Percentiles rank a stretch among this genome's conserved stretches.
These are phyloP conservation scores for Drosophila emarginata DNA, from an alignment of 2,888 invertebrate species.

Conservation along the genomic window DNA sequence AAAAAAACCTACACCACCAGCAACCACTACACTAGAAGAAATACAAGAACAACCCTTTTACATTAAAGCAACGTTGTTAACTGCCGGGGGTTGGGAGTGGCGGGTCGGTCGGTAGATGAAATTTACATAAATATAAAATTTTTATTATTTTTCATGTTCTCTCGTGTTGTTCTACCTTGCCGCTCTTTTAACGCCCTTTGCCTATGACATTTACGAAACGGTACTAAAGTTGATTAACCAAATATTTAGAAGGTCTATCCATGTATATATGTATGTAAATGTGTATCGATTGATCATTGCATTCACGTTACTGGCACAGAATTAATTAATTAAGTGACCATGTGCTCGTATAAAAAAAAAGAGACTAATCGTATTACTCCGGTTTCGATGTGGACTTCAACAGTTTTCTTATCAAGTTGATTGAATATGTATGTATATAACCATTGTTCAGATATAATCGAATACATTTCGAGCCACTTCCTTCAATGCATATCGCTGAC, in stretches of 20 bases:
- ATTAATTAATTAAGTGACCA: background rate
- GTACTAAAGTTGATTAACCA: background rate
- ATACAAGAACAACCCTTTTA: constrained; percentile 35
- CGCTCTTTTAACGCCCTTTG: constrained; percentile 41
- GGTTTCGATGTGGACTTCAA: background rate
- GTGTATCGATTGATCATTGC: background rate
- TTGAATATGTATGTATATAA: background rate
- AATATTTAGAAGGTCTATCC: background rate
- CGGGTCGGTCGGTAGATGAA: constrained; percentile 1
- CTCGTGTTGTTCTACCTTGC: constrained; percentile 30
- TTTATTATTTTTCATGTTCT: constrained; percentile 35
- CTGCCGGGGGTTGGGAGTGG: constrained; percentile 24
- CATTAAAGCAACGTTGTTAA: constrained; percentile 32
- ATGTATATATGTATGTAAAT: too few species aligned
- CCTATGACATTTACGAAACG: constrained; percentile 11
- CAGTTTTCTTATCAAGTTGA: background rate
- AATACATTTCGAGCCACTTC: background rate
- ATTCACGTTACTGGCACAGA: background rate
- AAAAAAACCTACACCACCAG: background rate
- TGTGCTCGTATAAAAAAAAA: too few species aligned
- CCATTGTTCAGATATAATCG: background rate
- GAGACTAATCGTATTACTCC: background rate
- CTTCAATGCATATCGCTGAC: background rate
- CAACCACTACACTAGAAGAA: constrained; percentile 16
- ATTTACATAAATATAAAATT: constrained; percentile 58